These are phyloP conservation scores for Heterodera carotae DNA, from an alignment of 1,140 invertebrate genomes.

Conservation along the genomic window DNA sequence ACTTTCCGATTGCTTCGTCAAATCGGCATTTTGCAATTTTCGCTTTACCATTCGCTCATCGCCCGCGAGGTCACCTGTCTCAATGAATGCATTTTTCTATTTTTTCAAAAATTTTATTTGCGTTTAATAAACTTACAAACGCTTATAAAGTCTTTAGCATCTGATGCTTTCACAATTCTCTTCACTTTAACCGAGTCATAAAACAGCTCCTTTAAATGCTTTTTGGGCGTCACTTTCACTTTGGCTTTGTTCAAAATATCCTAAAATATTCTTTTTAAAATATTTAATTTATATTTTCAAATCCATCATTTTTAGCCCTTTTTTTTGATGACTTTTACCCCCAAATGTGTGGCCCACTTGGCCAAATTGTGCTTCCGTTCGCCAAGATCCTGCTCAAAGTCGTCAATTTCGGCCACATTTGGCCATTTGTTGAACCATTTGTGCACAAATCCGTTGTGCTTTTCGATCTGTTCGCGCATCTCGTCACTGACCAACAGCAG, in stretches of 20 bases:
- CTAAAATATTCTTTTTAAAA: not conserved
- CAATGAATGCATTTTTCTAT: not conserved
- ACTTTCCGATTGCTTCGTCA: not conserved
- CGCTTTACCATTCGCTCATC: constrained; percentile 1
- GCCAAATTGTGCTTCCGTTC: not conserved
- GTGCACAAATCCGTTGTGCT: not conserved
- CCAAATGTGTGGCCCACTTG: not conserved
- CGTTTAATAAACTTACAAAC: not conserved
- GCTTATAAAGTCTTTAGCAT: not conserved
- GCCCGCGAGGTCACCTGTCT: not conserved
- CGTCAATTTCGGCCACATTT: not conserved
- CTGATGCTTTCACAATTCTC: not conserved
- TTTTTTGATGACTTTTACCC: too few relatives aligned
- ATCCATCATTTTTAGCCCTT: too few relatives aligned
- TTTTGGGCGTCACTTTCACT: not conserved
- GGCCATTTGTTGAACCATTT: constrained; percentile 1
- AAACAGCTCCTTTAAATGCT: not conserved
- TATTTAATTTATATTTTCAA: too few relatives aligned
- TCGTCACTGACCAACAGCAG: not conserved
- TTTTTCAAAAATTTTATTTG: too few relatives aligned
- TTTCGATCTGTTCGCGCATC: not conserved
- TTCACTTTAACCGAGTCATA: not conserved
- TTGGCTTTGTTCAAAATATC: not conserved
- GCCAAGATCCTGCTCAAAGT: not conserved
- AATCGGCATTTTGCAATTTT: not conserved